Base-by-base conservation (phyloP, 2,797 vertebrate genomes). In the Myiotriccus ornatus region DNA sequence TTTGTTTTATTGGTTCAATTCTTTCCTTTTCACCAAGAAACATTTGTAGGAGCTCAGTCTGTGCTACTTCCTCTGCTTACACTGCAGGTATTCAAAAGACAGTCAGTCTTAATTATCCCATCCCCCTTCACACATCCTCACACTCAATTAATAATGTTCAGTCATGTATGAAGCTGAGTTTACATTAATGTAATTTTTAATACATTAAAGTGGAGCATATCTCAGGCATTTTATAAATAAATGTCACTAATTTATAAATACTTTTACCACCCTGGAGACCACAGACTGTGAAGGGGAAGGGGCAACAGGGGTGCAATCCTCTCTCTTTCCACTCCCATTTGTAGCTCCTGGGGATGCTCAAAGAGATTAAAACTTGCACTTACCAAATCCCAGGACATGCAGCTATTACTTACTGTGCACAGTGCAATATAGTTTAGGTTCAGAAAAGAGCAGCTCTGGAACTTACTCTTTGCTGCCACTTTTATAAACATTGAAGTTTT, bases 121-220 rank as follows among this genome's bases (percentile, higher is more conserved):
- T 67, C 92, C 92, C 92, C 84, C 73, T 93, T 95, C 87, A 94
- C 84, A 93, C 90, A 94, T 93, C 57, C 92, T 39, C 84, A 89
- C 88, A 96, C 84, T 73, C 93, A 97, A 96, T 96, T 97, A 97
- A 97, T 96, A 96, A 96, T 90, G 93, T 73, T 94, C 94, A 95
- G 76, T 90, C 94, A 92, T 94, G 94, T 95, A 93, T 92, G 92
- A 94, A 96, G 73, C 76, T 87, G 87, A 90, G 91, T 95, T 96
- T 95, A 94, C 89, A 65, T 93, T 94, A 95, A 94, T 84, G 73
- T 39, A 93, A 69, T 93, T 86, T 97, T 92, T 84, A 94, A 95
- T 95, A 91, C 85, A 69, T 90, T 95, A 81, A 92, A 96, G 89
- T 95, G 91, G 65, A 78, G 59, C 73, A 78, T 0, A 0, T 91